A percentile compares a stretch with the other conserved stretches of the same genome.
Evolutionary conservation across 1,140 invertebrate genomes (phyloP).

Genomic region (Lucilia cuprina): DNA sequence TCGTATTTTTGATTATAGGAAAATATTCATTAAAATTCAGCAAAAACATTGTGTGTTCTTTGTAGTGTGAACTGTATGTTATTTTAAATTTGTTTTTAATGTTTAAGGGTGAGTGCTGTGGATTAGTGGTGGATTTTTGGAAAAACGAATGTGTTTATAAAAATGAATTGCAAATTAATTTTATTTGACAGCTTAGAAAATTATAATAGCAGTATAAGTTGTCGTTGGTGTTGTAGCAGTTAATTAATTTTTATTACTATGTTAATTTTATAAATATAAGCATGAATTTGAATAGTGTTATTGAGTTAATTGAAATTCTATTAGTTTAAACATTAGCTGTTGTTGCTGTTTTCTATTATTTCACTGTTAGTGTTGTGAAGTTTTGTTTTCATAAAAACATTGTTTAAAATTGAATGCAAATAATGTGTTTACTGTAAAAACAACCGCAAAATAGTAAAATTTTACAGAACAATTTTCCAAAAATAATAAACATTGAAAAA

Average conservation of each 20-base stretch:
- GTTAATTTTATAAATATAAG: too few relatives aligned
- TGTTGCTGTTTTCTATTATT: neutral
- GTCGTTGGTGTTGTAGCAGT: too few relatives aligned
- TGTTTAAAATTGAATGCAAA: neutral
- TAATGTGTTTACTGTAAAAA: neutral
- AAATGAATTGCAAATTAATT: too few relatives aligned
- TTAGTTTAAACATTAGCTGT: neutral
- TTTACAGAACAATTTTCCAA: neutral
- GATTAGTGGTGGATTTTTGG: too few relatives aligned
- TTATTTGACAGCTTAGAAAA: too few relatives aligned
- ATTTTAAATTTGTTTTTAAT: too few relatives aligned
- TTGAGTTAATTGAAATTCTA: neutral
- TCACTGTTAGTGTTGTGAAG: neutral
- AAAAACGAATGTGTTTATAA: too few relatives aligned
- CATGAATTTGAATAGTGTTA: neutral
- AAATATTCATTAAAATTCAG: neutral
- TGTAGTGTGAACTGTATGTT: too few relatives aligned
- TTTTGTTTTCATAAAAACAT: neutral
- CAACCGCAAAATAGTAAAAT: neutral
- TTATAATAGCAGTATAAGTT: too few relatives aligned
- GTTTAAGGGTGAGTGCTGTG: too few relatives aligned
- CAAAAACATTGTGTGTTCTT: too few relatives aligned
- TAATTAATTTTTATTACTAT: too few relatives aligned
- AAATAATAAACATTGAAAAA: conserved; percentile 10
- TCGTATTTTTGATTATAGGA: neutral